A percentile compares a stretch with the other conserved stretches of the same genome.
phyloP scores from a whole-genome alignment of 2,113 vertebrate genomes.

The Onychorhynchus coronatus region DNA sequence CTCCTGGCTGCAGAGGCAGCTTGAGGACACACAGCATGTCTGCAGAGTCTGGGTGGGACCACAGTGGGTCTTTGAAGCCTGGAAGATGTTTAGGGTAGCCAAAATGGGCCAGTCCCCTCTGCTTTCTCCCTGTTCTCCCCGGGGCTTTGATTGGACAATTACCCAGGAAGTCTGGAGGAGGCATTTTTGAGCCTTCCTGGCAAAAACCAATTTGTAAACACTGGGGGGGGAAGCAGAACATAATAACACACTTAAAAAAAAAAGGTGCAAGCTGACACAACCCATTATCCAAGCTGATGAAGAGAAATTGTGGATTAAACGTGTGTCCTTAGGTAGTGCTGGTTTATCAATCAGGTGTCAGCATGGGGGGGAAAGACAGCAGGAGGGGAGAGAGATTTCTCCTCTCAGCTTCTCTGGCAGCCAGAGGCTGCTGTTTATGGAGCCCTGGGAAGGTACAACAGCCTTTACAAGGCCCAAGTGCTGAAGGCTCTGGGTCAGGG shows the following conservation, averaged over 20 bases:
- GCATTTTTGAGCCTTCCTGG: neutral
- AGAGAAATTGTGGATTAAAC: neutral
- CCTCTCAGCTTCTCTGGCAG: neutral
- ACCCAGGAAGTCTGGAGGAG: neutral
- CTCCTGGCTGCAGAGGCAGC: neutral
- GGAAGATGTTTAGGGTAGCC: neutral
- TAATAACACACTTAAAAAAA: neutral
- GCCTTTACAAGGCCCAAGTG: neutral
- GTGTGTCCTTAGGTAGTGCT: neutral
- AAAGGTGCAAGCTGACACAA: neutral
- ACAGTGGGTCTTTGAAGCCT: neutral
- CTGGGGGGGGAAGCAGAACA: neutral
- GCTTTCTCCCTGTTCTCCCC: neutral
- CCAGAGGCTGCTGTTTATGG: neutral
- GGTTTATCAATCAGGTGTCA: neutral
- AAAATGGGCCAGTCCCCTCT: neutral
- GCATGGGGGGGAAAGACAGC: neutral
- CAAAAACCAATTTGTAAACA: neutral
- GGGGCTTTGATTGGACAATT: neutral
- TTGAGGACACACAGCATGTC: neutral
- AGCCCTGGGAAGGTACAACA: neutral
- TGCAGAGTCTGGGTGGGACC: neutral
- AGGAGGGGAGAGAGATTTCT: neutral
- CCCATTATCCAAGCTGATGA: accelerated
- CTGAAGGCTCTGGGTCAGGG: neutral